Base-by-base conservation (phyloP, 2,113 vertebrate genomes). In the Corydoras sp. region DNA sequence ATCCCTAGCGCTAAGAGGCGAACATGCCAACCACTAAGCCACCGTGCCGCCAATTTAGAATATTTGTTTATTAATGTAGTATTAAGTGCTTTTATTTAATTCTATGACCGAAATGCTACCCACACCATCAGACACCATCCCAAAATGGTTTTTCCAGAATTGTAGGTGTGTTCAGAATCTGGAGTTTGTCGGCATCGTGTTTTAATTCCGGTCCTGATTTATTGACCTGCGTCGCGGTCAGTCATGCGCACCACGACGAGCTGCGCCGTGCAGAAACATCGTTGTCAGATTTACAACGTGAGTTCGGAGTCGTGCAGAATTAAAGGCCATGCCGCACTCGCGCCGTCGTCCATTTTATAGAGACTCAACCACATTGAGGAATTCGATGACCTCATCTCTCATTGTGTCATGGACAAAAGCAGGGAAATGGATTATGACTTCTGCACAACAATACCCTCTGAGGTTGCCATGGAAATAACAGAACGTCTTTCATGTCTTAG, bases 381-480 rank as follows among this genome's bases (percentile, higher is more conserved):
- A 78, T 78, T 70, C 73, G 58, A 59, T 80, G 78, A 80, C 65
- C 68, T 80, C 66, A 80, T 77, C 68, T 43, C 68, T 68, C 64
- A 77, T 77, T 80, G 78, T 80, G 72, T 80, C 68, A 76, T 74
- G 67, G 64, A 73, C 70, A 76, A 76, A 75, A 73, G 73, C 50
- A 75, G 80, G 75, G 74, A 72, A 80, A 80, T 74, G 63, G 73
- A 80, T 80, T 80, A 77, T 71, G 69, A 80, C 59, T 77, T 72
- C 74, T 74, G 68, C 72, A 65, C 65, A 71, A 64, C 71, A 71
- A 53, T 67, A 58, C 75, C 56, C 61, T 78, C 63, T 61, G 50
- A 29, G 14, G 65, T 77, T 72, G 18, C 75, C 50, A 71, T 77
- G 68, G 78, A 56, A 31, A 77, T 61, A 65, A 24, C 68, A 74